phyloP scores from a whole-genome alignment of 92 coral and sea anemone genomes.

The Bergia puertoricense region DNA sequence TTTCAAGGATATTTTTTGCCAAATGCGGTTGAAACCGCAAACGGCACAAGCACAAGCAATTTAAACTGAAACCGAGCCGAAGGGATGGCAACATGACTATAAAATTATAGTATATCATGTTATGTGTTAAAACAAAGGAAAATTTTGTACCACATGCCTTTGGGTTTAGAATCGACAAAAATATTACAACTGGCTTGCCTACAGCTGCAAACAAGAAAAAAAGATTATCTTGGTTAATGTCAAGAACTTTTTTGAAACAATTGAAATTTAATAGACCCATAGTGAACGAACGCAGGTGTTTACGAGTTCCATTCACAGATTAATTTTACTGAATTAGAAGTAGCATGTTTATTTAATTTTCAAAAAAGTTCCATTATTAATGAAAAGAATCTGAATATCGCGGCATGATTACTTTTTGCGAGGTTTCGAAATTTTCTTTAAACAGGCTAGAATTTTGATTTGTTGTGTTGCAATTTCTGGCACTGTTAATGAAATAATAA shows the following conservation, averaged over 20 bases:
- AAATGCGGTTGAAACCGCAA: slow-evolving; percentile 18
- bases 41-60: neutral
- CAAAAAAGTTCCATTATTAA: slow-evolving; percentile 29
- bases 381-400: slow-evolving; percentile 31
- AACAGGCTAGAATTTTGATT: neutral
- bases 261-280: slow-evolving; percentile 8
- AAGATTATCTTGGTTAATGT: neutral
- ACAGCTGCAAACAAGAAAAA: slow-evolving; percentile 18
- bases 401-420: neutral
- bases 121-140: slow-evolving; percentile 9
- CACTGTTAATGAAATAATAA: neutral
- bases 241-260: slow-evolving; percentile 21
- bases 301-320: neutral
- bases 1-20: neutral
- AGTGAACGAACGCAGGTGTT: slow-evolving; percentile 30
- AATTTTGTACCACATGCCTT: neutral
- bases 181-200: neutral
- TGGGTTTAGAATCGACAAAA: neutral
- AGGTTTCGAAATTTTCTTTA: neutral
- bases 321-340: slow-evolving; percentile 24
- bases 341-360: slow-evolving; percentile 12
- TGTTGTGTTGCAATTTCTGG: neutral
- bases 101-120: neutral
- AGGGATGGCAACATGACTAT: neutral
- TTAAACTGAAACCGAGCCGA: neutral